phyloP scores from a whole-genome alignment of 1,140 invertebrate genomes.

The Philotrypesis tridentata region DNA sequence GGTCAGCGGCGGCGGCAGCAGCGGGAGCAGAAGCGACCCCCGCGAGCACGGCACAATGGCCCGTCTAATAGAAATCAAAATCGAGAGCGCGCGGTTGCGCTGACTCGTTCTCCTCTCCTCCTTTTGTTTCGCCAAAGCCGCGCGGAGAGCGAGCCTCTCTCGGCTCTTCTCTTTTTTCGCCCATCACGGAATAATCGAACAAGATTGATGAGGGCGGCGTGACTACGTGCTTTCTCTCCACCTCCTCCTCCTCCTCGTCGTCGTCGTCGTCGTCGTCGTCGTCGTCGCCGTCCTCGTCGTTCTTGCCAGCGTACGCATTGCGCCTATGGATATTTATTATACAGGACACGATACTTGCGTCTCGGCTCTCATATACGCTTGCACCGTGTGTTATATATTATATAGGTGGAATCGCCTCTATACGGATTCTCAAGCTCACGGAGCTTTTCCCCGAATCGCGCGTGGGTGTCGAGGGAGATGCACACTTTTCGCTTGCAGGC shows the following conservation, averaged over 20 bases:
- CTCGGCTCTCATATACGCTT: background rate
- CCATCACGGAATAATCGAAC: constrained; percentile 74
- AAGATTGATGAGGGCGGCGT: constrained; percentile 73
- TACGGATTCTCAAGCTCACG: no score
- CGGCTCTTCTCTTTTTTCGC: constrained; percentile 62
- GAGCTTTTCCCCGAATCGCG: background rate
- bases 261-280: background rate
- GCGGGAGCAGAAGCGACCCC: constrained; percentile 27
- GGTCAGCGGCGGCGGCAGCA: no score
- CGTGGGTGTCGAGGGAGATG: background rate
- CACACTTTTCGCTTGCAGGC: background rate
- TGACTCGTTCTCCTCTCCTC: constrained; percentile 28
- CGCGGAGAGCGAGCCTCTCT: background rate
- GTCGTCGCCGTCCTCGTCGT: no score
- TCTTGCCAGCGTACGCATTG: background rate
- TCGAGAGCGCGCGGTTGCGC: constrained; percentile 50
- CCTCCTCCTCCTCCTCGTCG: background rate
- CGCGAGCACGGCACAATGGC: constrained; percentile 64
- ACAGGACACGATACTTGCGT: background rate
- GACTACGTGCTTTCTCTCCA: constrained; percentile 60
- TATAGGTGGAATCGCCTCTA: no score
- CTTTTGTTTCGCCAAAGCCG: constrained; percentile 52
- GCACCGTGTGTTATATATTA: no score
- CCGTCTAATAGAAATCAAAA: constrained; percentile 72
- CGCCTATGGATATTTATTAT: background rate